Conservation (phyloP, 35 echinoderm and acorn worm genomes). For the Patiria miniata region DNA sequence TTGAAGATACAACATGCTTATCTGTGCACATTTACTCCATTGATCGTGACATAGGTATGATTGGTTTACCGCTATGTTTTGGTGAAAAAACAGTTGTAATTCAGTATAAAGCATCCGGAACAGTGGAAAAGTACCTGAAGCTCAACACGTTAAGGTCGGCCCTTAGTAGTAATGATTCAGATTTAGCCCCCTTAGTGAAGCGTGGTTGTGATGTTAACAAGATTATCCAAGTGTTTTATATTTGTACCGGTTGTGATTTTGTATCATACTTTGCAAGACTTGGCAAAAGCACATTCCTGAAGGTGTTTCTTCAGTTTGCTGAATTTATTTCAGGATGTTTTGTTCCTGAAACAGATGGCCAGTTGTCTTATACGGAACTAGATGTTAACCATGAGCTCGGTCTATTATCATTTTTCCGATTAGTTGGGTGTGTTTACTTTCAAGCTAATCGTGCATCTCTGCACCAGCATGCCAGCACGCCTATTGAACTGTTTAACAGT, state of each 20-base stretch:
- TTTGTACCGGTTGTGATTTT: constrained; percentile 50
- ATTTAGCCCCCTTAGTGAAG: background rate
- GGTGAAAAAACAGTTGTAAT: constrained; percentile 31
- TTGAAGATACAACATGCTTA: constrained; percentile 21
- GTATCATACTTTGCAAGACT: constrained; percentile 66
- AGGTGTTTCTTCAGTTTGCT: constrained; percentile 49
- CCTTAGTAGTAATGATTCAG: background rate
- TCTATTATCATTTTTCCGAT: constrained; percentile 47
- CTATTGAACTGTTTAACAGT: constrained; percentile 36
- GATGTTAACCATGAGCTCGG: background rate
- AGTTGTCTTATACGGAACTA: constrained; percentile 8
- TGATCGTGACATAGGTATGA: too few species aligned
- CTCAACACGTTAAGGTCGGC: background rate
- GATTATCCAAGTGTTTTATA: constrained; percentile 50
- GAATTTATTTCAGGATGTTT: constrained; percentile 26
- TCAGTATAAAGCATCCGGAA: constrained; percentile 22
- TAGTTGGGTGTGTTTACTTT: constrained; percentile 49
- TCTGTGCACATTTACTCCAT: constrained; percentile 45
- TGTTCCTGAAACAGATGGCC: background rate
- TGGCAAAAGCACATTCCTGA: constrained; percentile 25
- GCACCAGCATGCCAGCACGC: constrained; percentile 22
- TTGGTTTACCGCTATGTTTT: constrained; percentile 42
- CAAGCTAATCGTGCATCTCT: constrained; percentile 40
- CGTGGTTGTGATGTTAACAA: constrained; percentile 14
- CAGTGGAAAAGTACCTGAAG: background rate